phyloP scores from a whole-genome alignment of 2,888 invertebrate genomes.

The Eupithecia pulchellata region DNA sequence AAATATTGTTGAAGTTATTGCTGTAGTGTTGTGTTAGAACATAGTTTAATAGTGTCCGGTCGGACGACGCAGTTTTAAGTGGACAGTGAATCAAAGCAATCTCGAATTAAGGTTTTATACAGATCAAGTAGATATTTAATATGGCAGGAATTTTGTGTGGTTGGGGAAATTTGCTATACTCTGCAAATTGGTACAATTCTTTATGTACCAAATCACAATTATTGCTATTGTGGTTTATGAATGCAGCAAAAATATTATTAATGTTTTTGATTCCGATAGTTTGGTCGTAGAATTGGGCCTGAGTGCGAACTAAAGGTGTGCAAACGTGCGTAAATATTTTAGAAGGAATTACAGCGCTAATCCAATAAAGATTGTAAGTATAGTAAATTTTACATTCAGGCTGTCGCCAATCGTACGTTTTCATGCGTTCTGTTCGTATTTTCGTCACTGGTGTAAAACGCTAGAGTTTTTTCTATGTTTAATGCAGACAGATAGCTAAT shows the following conservation, averaged over 20 bases:
- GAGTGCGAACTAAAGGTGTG: neutral
- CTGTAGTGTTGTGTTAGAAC: constrained; percentile 22
- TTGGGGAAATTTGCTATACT: neutral
- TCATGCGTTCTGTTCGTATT: neutral
- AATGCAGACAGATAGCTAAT: neutral
- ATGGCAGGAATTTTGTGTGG: constrained; percentile 3
- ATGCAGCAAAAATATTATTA: neutral
- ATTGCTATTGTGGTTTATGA: neutral
- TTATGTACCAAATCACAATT: neutral
- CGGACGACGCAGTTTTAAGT: neutral
- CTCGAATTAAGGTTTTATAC: constrained; percentile 20
- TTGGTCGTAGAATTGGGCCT: neutral
- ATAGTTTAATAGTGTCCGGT: constrained; percentile 15
- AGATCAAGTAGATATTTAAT: constrained; percentile 7
- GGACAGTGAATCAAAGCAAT: constrained; percentile 16
- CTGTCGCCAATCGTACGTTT: constrained; percentile 4
- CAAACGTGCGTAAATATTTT: neutral
- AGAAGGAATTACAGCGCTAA: neutral
- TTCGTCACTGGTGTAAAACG: neutral
- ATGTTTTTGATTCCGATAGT: neutral
- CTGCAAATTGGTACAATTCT: neutral
- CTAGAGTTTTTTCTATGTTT: neutral
- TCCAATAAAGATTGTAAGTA: neutral
- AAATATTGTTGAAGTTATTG: constrained; percentile 23
- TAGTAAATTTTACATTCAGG: neutral